Evolutionary conservation across 2,113 vertebrate genomes (phyloP).

Genomic region (Prolemur simus): DNA sequence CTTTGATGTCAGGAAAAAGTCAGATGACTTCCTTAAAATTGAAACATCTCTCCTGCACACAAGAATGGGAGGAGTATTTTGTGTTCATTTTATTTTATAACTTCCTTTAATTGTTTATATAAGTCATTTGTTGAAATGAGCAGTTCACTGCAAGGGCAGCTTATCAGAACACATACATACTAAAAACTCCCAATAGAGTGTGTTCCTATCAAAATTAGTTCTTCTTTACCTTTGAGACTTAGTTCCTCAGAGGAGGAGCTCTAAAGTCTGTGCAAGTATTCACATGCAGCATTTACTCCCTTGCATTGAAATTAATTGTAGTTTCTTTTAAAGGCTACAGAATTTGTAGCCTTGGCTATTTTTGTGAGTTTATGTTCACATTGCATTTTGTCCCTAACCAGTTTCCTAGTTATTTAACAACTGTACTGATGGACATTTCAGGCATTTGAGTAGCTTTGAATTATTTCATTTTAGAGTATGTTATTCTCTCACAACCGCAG

Average conservation of each 20-base stretch:
- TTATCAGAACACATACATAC: conserved; percentile 11
- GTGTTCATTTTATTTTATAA: conserved; percentile 82
- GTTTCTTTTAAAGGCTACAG: background rate
- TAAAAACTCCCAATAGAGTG: background rate
- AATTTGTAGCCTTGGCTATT: background rate
- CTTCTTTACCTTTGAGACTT: background rate
- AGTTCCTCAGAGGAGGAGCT: background rate
- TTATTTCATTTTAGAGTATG: background rate
- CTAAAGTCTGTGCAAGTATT: background rate
- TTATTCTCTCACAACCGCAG: background rate
- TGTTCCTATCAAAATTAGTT: background rate
- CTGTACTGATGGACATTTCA: background rate
- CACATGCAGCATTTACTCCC: background rate
- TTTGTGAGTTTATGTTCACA: background rate
- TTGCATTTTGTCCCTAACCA: background rate
- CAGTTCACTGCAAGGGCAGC: conserved; percentile 14
- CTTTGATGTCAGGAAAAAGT: conserved; percentile 80
- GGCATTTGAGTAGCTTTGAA: background rate
- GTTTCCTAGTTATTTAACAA: background rate
- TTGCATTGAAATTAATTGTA: background rate
- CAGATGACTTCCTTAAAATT: conserved; percentile 82
- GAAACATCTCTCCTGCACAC: conserved; percentile 62
- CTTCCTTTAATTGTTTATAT: conserved; percentile 81
- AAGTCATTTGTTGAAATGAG: conserved; percentile 64
- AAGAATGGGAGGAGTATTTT: conserved; percentile 73